These are phyloP conservation scores for Ceramica pisi DNA, from an alignment of 2,888 invertebrate genomes.

Conservation along the genomic window DNA sequence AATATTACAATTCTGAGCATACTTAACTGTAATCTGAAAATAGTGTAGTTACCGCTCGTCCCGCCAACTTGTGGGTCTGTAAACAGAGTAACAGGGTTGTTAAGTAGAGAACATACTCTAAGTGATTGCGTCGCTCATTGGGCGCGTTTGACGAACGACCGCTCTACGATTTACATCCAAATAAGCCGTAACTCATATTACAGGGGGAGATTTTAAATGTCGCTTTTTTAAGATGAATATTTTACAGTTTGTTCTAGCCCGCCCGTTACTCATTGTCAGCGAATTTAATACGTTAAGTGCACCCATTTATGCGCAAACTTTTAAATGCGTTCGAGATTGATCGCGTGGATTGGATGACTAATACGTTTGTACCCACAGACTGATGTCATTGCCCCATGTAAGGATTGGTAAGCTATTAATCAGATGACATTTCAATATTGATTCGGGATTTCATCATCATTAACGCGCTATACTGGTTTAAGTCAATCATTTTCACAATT, in stretches of 20 bases:
- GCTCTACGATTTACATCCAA: slow-evolving; percentile 80
- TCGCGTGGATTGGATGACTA: slow-evolving; percentile 73
- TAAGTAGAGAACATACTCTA: slow-evolving; percentile 84
- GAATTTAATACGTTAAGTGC: slow-evolving; percentile 89
- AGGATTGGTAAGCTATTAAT: slow-evolving; percentile 46
- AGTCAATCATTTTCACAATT: slow-evolving; percentile 24
- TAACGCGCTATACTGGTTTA: slow-evolving; percentile 15
- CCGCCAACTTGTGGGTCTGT: slow-evolving; percentile 66
- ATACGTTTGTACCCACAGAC: slow-evolving; percentile 56
- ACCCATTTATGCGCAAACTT: slow-evolving; percentile 80
- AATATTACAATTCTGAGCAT: slow-evolving; percentile 45
- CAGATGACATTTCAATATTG: slow-evolving; percentile 56
- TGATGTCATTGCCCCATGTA: slow-evolving; percentile 36
- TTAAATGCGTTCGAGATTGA: slow-evolving; percentile 78
- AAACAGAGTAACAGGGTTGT: slow-evolving; percentile 74
- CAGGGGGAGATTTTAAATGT: slow-evolving; percentile 85
- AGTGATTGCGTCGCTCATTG: slow-evolving; percentile 86
- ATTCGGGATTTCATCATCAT: slow-evolving; percentile 13
- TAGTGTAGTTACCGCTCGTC: slow-evolving; percentile 39
- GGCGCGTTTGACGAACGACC: slow-evolving; percentile 82
- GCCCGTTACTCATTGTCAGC: slow-evolving; percentile 82
- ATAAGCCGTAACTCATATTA: slow-evolving; percentile 87
- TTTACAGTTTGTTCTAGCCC: slow-evolving; percentile 75
- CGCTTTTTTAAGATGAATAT: slow-evolving; percentile 86
- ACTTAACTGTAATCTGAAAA: slow-evolving; percentile 46